Base-by-base conservation (phyloP, 1,140 invertebrate species). In the Atta colombica region DNA sequence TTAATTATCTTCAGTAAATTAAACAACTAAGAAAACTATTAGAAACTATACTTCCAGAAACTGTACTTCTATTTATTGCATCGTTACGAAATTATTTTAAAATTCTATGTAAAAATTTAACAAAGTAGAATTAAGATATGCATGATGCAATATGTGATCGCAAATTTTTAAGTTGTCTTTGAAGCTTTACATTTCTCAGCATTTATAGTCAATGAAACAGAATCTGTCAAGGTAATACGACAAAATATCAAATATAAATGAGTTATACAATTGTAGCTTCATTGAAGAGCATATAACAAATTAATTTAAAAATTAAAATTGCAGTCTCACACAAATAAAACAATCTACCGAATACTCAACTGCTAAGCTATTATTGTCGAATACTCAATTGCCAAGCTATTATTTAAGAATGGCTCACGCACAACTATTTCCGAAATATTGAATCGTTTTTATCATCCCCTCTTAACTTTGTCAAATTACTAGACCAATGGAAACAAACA, bases 71-170 rank as follows among this genome's bases (percentile, higher is more conserved):
- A 3, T 21, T 81, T 69, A 69, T 81, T 31, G 14, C 45, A 6
- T 8, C 2, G 16, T 35, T 35, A 66, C 35, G 16, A 53, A 68
- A 25, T 21, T 35, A 1, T 53, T 65, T 53, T 39, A 16, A 10
- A 69, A 69, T 69, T 69, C 18, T 66, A 53, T 21, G 7, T 18
- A 31, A 18, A 39, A 55, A 25, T 25, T 25, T 31, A 35, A 58
- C 4, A 45, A 16, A 35, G 10, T 16, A 39, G 16, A 55, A 53
- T 35, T n/a, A 16, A 66, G 18, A 35, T 45, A 45, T 51, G 45
- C 14, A 21, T 53, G 14, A 80, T 69, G 66, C 61, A 80, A 39
- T 12, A 66, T 16, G 39, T 77, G 75, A 63, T 14, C 16, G 49
- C 6, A 68, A 78, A 53, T 5, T 18, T 53, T 25, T 66, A 66